Evolutionary conservation across 2,888 invertebrate genomes (phyloP).

Genomic region (Fragum whitleyi): DNA sequence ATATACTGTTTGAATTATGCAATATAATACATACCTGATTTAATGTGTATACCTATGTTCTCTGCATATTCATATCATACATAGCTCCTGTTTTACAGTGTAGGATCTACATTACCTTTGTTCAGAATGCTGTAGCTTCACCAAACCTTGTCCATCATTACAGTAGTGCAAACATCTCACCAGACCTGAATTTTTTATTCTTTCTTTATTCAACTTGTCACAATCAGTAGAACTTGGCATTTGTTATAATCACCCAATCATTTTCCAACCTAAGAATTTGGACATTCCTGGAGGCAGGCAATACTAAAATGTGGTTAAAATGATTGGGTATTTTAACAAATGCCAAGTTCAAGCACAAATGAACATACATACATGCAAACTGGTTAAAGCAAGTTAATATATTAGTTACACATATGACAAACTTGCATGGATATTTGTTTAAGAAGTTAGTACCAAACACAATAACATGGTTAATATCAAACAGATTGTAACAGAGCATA

Average conservation of each 20-base stretch:
- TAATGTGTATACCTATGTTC: constrained; percentile 7
- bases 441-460: background rate
- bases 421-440: background rate
- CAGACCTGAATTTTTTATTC: constrained; percentile 5
- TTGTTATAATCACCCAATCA: constrained; percentile 14
- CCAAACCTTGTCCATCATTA: constrained; percentile 13
- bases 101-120: constrained; percentile 18
- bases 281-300: constrained; percentile 1
- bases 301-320: constrained; percentile 4
- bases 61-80: too few relatives aligned
- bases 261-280: constrained; percentile 11
- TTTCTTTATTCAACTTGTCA: constrained; percentile 17
- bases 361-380: constrained; percentile 9
- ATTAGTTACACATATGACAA: constrained; percentile 2
- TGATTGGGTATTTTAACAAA: constrained; percentile 3
- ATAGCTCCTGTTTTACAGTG: constrained; percentile 8
- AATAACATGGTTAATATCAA: background rate
- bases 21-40: constrained; percentile 12
- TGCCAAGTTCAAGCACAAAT: constrained; percentile 12
- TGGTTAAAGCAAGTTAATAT: constrained; percentile 5
- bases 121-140: constrained; percentile 16
- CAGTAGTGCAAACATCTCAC: constrained; percentile 15
- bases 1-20: constrained; percentile 13
- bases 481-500: too few relatives aligned
- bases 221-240: constrained; percentile 18